phyloP scores from a whole-genome alignment of 2,797 vertebrate species.

The Esox masquinongy region DNA sequence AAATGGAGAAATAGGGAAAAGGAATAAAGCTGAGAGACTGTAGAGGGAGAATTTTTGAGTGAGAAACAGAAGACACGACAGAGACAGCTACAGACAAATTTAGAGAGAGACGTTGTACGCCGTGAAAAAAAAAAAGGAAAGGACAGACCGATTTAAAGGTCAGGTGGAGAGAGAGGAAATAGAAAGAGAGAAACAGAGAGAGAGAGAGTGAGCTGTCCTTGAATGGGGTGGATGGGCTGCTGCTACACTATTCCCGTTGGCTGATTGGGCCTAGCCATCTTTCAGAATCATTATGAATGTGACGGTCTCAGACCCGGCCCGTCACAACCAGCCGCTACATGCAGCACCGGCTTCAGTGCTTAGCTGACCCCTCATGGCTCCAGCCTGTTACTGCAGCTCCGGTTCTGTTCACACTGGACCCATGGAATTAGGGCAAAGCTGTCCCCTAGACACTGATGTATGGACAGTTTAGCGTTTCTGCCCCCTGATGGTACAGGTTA shows the following conservation, averaged over 20 bases:
- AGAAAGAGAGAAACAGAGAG: slow-evolving; percentile 4
- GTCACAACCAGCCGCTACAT: slow-evolving; percentile 51
- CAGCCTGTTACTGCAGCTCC: slow-evolving; percentile 44
- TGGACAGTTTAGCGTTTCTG: background rate
- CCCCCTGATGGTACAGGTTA: background rate
- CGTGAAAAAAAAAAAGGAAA: background rate
- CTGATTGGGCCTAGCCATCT: slow-evolving; percentile 78
- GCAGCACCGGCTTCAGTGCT: slow-evolving; percentile 39
- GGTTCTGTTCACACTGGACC: background rate
- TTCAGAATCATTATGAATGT: slow-evolving; percentile 55
- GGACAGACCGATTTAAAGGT: background rate
- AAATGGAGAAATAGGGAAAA: slow-evolving; percentile 3
- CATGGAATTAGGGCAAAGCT: background rate
- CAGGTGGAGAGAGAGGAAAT: background rate
- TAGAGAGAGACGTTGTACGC: slow-evolving; percentile 1
- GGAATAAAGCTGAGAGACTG: background rate
- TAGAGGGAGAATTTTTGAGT: slow-evolving; percentile 21
- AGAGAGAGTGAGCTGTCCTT: slow-evolving; percentile 10
- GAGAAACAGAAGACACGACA: slow-evolving; percentile 21
- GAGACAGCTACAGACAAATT: slow-evolving; percentile 19
- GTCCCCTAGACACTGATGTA: background rate
- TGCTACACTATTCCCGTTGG: slow-evolving; percentile 56
- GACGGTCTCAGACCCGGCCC: slow-evolving; percentile 57
- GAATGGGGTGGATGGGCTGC: slow-evolving; percentile 41
- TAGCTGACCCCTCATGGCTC: slow-evolving; percentile 52